Percentiles rank a stretch among this genome's conserved stretches.
Evolutionary conservation across 2,113 vertebrate species (phyloP).

Genomic region (Sphyrna mokarran): DNA sequence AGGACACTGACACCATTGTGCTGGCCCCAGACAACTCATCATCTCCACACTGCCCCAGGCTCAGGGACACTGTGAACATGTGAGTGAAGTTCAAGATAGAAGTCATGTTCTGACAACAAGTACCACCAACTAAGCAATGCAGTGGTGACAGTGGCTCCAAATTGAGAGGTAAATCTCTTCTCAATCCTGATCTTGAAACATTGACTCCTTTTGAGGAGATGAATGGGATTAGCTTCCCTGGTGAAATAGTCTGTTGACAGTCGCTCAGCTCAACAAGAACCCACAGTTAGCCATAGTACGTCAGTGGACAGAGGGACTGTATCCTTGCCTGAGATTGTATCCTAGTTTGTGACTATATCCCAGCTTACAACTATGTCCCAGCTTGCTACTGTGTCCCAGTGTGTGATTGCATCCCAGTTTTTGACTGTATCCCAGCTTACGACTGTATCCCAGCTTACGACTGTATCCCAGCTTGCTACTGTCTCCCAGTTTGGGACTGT

Average conservation of each 20-base stretch:
- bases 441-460: too few relatives aligned
- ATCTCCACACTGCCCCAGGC: slow-evolving; percentile 16
- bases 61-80: not conserved
- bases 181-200: not conserved
- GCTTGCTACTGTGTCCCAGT: too few relatives aligned
- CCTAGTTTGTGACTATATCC: too few relatives aligned
- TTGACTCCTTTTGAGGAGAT: not conserved
- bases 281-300: not conserved
- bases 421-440: too few relatives aligned
- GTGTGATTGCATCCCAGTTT: too few relatives aligned
- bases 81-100: not conserved
- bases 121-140: not conserved
- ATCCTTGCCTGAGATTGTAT: too few relatives aligned
- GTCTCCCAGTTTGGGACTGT: too few relatives aligned
- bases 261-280: not conserved
- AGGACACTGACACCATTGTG: slow-evolving; percentile 6
- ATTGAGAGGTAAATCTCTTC: too few relatives aligned
- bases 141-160: not conserved
- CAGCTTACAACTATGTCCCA: too few relatives aligned
- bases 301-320: not conserved
- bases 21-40: not conserved
- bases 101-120: not conserved
- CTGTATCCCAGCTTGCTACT: too few relatives aligned
- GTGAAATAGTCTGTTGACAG: not conserved
- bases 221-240: not conserved